These are phyloP conservation scores for Diglossa cyanea DNA, from an alignment of 2,797 vertebrate genomes.

Conservation along the genomic window DNA sequence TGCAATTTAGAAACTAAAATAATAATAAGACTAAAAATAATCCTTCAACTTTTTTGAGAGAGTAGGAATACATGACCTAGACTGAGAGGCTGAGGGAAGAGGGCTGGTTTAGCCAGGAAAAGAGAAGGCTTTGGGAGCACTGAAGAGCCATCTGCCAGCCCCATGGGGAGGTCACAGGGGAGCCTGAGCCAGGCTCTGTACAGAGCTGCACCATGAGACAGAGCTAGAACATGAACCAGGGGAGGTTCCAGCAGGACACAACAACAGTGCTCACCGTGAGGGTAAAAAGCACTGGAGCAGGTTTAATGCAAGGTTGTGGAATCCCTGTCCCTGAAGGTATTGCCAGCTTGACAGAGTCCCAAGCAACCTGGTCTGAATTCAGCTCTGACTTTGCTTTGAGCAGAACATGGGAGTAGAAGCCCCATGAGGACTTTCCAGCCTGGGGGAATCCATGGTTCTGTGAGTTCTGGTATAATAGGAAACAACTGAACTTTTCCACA, in stretches of 20 bases:
- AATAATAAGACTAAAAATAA: neutral
- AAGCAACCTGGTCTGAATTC: neutral
- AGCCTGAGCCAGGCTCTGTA: accelerated
- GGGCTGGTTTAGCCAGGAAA: neutral
- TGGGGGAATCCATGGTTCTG: neutral
- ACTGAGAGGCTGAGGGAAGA: neutral
- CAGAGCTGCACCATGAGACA: neutral
- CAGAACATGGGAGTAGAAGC: neutral
- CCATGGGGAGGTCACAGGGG: accelerated
- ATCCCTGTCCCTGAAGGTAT: neutral
- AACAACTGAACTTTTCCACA: neutral
- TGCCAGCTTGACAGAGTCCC: neutral
- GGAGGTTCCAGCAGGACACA: neutral
- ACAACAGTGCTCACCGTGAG: accelerated
- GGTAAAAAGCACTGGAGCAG: neutral
- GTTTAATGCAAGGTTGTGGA: neutral
- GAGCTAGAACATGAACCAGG: accelerated
- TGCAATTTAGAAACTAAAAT: neutral
- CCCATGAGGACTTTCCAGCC: neutral
- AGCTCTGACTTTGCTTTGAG: neutral
- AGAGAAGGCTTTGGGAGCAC: neutral
- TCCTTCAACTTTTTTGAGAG: neutral
- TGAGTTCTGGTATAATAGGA: accelerated
- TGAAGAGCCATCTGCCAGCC: neutral
- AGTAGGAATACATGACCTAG: neutral